phyloP scores from a whole-genome alignment of 2,113 vertebrate species.

The Prietella phreatophila region DNA sequence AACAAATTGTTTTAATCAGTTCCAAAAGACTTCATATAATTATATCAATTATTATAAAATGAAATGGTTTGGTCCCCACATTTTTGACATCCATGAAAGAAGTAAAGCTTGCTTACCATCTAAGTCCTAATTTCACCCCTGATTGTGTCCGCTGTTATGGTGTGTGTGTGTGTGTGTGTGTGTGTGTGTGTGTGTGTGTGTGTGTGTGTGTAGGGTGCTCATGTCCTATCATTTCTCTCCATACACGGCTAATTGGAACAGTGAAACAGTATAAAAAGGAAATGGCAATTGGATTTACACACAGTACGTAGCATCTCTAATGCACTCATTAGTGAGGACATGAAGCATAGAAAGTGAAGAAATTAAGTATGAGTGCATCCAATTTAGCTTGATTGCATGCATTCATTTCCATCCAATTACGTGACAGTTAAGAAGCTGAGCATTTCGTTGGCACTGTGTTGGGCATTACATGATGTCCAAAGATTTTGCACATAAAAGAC shows the following conservation, averaged over 20 bases:
- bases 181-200: conserved; percentile 59
- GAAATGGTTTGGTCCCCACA: neutral
- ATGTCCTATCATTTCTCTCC: conserved; percentile 55
- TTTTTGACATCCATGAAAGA: neutral
- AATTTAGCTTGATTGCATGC: conserved; percentile 61
- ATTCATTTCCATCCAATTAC: conserved; percentile 60
- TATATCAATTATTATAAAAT: neutral
- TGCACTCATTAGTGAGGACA: conserved; percentile 62
- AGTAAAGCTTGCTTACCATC: neutral
- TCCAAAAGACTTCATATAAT: too few species aligned
- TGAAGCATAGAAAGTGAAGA: conserved; percentile 59
- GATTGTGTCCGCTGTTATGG: neutral
- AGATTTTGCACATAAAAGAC: neutral
- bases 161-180: conserved; percentile 45
- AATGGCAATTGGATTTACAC: conserved; percentile 69
- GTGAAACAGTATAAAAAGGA: conserved; percentile 68
- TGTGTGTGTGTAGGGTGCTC: conserved; percentile 66
- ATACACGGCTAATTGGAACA: conserved; percentile 69
- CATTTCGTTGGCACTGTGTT: conserved; percentile 38
- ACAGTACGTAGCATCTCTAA: conserved; percentile 65
- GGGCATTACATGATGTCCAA: conserved; percentile 6
- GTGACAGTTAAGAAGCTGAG: conserved; percentile 38
- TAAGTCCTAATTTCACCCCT: neutral
- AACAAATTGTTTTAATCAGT: too few species aligned
- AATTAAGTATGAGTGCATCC: conserved; percentile 58